phyloP scores from a whole-genome alignment of 2,888 invertebrate genomes.

The Anarsia innoxiella region DNA sequence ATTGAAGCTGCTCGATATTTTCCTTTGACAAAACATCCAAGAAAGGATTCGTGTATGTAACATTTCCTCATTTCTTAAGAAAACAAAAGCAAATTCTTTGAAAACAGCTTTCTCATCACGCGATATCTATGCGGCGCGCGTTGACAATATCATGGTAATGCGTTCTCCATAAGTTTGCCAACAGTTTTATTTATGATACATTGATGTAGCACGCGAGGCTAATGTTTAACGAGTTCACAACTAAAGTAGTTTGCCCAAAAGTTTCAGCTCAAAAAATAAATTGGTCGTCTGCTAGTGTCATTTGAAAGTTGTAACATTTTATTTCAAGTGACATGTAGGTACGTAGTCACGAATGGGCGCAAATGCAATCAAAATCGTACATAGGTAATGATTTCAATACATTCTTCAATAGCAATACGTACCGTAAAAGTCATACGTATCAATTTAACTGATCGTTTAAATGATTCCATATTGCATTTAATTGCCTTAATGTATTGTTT shows the following conservation, averaged over 20 bases:
- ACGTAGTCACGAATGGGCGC: too few relatives aligned
- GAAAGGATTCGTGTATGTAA: background rate
- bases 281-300: constrained; percentile 1
- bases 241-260: constrained; percentile 28
- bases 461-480: too few relatives aligned
- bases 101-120: constrained; percentile 19
- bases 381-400: too few relatives aligned
- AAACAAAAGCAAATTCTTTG: constrained; percentile 14
- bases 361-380: too few relatives aligned
- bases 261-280: constrained; percentile 11
- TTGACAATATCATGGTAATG: constrained; percentile 35
- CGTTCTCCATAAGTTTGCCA: constrained; percentile 23
- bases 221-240: constrained; percentile 38
- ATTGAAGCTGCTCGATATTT: background rate
- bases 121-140: constrained; percentile 33
- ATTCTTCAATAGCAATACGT: too few relatives aligned
- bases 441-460: too few relatives aligned
- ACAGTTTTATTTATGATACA: constrained; percentile 33
- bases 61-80: constrained; percentile 1
- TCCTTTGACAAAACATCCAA: background rate
- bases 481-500: too few relatives aligned
- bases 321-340: too few relatives aligned
- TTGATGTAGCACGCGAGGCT: constrained; percentile 39
- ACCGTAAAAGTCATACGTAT: too few relatives aligned
- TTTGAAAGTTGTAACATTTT: too few relatives aligned